phyloP scores from a whole-genome alignment of 1,140 invertebrate species.

The Drosophila prosaltans region DNA sequence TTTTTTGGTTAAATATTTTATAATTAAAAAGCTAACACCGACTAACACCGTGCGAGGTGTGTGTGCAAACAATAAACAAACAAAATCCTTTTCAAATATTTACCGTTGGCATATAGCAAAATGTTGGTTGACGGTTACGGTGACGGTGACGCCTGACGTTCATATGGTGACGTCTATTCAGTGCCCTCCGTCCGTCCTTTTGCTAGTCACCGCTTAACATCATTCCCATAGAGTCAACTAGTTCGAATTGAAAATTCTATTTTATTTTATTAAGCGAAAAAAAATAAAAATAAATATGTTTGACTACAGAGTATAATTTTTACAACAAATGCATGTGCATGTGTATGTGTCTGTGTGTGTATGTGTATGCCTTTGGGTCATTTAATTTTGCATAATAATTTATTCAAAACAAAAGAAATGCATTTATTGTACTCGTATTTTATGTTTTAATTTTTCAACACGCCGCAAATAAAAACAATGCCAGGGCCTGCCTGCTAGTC shows the following conservation, averaged over 20 bases:
- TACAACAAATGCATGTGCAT: conserved; percentile 3
- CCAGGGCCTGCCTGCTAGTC: conserved; percentile 55
- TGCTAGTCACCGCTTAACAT: neutral
- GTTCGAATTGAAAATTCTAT: conserved; percentile 68
- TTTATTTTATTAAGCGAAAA: conserved; percentile 58
- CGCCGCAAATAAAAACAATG: conserved; percentile 53
- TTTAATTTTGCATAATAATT: conserved; percentile 82
- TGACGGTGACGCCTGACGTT: conserved; percentile 32
- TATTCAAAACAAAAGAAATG: conserved; percentile 70
- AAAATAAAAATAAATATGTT: conserved; percentile 7
- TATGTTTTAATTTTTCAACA: conserved; percentile 78
- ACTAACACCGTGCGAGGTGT: conserved; percentile 82
- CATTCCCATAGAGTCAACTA: conserved; percentile 32
- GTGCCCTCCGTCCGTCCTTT: conserved; percentile 6
- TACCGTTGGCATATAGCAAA: conserved; percentile 78
- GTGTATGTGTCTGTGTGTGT: conserved; percentile 25
- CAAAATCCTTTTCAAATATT: conserved; percentile 83
- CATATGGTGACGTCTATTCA: conserved; percentile 27
- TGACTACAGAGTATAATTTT: conserved; percentile 6
- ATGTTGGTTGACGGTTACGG: conserved; percentile 41
- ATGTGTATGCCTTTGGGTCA: conserved; percentile 70
- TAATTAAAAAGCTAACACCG: conserved; percentile 83
- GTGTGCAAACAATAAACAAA: conserved; percentile 83
- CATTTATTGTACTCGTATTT: conserved; percentile 61
- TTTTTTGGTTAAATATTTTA: conserved; percentile 83